Conservation (phyloP, 2,888 invertebrate genomes). For the Marasmarcha lunaedactyla region DNA sequence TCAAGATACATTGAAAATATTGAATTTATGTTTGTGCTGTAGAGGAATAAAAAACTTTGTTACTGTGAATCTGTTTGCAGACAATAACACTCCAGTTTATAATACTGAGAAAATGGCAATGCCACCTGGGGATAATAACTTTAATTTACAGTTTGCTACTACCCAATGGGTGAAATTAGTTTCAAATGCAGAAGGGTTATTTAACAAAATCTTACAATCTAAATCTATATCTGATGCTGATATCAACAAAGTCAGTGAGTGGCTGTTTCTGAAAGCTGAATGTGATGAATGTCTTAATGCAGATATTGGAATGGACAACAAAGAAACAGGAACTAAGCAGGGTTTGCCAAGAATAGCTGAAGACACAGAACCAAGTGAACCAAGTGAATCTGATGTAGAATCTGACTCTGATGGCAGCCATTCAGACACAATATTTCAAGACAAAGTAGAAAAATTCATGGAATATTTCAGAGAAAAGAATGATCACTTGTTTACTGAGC, state of each 20-base stretch:
- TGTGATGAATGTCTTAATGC: constrained; percentile 84
- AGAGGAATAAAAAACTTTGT: constrained; percentile 78
- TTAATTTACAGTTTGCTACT: constrained; percentile 86
- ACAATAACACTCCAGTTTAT: constrained; percentile 71
- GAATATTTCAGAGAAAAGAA: constrained; percentile 78
- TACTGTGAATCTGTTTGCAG: constrained; percentile 77
- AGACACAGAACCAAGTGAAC: constrained; percentile 71
- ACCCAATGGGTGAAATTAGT: constrained; percentile 86
- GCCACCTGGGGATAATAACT: constrained; percentile 50
- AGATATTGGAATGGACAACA: constrained; percentile 60
- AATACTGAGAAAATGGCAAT: constrained; percentile 38
- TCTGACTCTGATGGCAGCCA: constrained; percentile 72
- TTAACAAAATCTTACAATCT: constrained; percentile 78
- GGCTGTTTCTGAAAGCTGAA: constrained; percentile 88
- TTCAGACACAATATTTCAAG: constrained; percentile 75
- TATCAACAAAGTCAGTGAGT: constrained; percentile 80
- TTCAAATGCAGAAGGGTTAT: constrained; percentile 86
- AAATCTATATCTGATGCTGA: constrained; percentile 79
- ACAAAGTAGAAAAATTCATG: constrained; percentile 79
- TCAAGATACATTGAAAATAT: constrained; percentile 76
- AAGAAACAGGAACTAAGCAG: constrained; percentile 49
- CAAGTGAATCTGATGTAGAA: constrained; percentile 72
- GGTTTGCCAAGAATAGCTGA: constrained; percentile 61
- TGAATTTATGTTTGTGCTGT: constrained; percentile 76
- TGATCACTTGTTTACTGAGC: constrained; percentile 73